These are phyloP conservation scores for Lethrus apterus DNA, from an alignment of 1,140 invertebrate species.

Conservation along the genomic window DNA sequence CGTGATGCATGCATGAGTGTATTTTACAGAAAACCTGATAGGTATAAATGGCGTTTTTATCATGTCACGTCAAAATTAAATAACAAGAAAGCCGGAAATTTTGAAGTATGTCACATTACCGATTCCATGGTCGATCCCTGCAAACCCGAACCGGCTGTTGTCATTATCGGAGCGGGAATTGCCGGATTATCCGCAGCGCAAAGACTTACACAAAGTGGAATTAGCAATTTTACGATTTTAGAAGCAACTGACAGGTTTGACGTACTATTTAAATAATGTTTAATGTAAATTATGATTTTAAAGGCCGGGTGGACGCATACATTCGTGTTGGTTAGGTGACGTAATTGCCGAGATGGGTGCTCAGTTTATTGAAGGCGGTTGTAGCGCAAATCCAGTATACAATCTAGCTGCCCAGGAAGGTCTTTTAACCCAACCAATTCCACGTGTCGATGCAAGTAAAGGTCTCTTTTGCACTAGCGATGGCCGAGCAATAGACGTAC, in stretches of 20 bases:
- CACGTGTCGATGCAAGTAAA: conserved; percentile 43
- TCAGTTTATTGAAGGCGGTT: conserved; percentile 55
- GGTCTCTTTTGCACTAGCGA: conserved; percentile 59
- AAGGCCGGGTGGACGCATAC: conserved; percentile 62
- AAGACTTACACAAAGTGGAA: conserved; percentile 57
- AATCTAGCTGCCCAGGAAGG: conserved; percentile 58
- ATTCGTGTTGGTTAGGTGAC: conserved; percentile 66
- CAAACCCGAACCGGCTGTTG: conserved; percentile 55
- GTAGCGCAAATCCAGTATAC: conserved; percentile 57
- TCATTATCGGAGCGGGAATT: conserved; percentile 70
- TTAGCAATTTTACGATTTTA: conserved; percentile 59
- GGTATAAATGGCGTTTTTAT: neutral
- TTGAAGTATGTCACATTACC: conserved; percentile 35
- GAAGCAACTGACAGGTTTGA: conserved; percentile 65
- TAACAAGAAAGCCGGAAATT: conserved; percentile 5
- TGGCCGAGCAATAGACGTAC: conserved; percentile 53
- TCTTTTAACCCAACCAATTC: conserved; percentile 48
- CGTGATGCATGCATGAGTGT: no score
- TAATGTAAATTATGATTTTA: conserved; percentile 15
- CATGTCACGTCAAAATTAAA: neutral
- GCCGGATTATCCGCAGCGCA: conserved; percentile 68
- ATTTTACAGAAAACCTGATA: no score
- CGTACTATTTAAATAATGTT: conserved; percentile 4
- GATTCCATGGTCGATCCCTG: conserved; percentile 48
- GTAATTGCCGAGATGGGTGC: conserved; percentile 66